Evolutionary conservation across 1,140 invertebrate genomes (phyloP), one percentile per base, ranked within the genome.

Genomic region (Magallana angulata): DNA sequence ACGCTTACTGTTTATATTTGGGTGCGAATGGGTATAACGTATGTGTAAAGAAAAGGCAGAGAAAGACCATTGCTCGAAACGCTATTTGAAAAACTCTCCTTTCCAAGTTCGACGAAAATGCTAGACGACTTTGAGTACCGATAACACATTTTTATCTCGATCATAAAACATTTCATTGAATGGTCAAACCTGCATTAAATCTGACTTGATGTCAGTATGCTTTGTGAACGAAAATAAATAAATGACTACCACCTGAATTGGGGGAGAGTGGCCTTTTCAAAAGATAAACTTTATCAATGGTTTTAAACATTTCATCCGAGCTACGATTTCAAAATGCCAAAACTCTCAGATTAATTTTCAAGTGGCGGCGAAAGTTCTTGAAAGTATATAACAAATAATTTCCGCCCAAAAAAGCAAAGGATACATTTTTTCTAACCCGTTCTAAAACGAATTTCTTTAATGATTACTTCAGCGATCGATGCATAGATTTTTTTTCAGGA

Each of bases 181-280:
- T 76, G 68, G 68, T 76, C 68, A 76, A 76, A 76, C 68, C 14
- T 76, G 68, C 68, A 76, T 76, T 76, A 76, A 76, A 76, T 76
- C 68, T 76, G 68, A 76, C 68, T 76, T 30, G 68, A 12, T 76
- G 68, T 76, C 68, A 12, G 68, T 24, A 76, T 30, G 68, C 24
- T 76, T 76, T 76, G 68, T 76, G 68, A 76, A 76, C 68, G 68
- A 76, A 76, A 76, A 76, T 76, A 76, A 76, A 76, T 76, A 76
- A 76, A 76, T 76, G 68, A 76, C 68, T 76, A 30, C 68, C 68
- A 76, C 68, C 68, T 76, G 68, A 76, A 76, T 76, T 76, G 68
- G 24, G 68, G 68, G 68, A 76, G 68, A 76, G 68, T 76, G 68
- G 68, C 68, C 68, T 76, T 76, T 76, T 76, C 68, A 30, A 30